Base-by-base conservation (phyloP, 2,113 vertebrate species). In the Alosa alosa region DNA sequence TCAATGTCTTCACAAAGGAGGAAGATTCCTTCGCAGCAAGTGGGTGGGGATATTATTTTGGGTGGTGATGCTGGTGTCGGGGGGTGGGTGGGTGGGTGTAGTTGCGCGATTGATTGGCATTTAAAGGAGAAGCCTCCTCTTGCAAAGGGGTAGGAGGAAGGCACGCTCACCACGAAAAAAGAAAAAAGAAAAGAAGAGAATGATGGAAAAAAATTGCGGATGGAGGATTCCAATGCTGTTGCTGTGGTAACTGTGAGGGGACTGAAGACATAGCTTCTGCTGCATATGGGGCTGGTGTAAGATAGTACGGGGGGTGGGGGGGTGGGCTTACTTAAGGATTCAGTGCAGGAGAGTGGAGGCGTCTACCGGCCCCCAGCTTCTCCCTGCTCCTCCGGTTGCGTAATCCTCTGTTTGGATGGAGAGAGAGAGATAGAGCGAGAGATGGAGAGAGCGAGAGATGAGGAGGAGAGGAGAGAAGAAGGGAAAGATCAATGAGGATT, bases 161-260 rank as follows among this genome's bases (percentile, higher is more conserved):
- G 91, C 9, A 83, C 10, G 78, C 81, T 86, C 81, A 83, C 15
- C 60, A 64, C 60, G n/a, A n/a, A n/a, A n/a, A n/a, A n/a, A n/a
- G n/a, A n/a, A 64, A 22, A 64, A 1, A 64, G 22, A 64, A 89
- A 93, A 75, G 36, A 31, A 36, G 31, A 75, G n/a, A 75, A 13
- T 75, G 68, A 25, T 75, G 20, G 25, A 75, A 75, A 64, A 75
- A 36, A 31, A 75, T 93, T 13, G 92, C 91, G 90, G 94, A 94
- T 88, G 93, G 92, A 94, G 94, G 92, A 92, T 94, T 95, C 94
- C 93, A 91, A 93, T 93, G 93, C 94, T 95, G 95, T 95, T 96
- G 95, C 95, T 94, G 93, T 95, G 95, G 95, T 94, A 94, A 95
- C 95, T 89, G 92, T 13, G 68, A 75, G 91, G 92, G 92, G 93